Evolutionary conservation across 2,888 invertebrate genomes (phyloP), one percentile per base, ranked within the genome.

Genomic region (Microchrysa polita): DNA sequence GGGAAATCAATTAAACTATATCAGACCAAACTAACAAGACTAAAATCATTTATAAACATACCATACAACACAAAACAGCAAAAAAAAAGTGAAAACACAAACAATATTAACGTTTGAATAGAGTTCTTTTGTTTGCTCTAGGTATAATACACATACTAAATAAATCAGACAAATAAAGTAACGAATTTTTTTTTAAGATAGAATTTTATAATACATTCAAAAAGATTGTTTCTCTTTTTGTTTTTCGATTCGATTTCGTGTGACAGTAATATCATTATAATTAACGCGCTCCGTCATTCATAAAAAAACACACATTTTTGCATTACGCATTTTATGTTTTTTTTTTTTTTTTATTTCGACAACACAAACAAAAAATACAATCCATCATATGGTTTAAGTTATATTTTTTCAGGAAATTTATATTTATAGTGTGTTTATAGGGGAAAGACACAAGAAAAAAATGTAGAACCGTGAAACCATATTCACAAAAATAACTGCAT

Each of bases 231-330:
- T n/a, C n/a, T n/a, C n/a, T 71, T 42, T 48, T 59, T 59, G n/a
- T 60, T 52, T 60, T 52, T 72, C n/a, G 42, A 20, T 67, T 74
- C 73, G 74, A 75, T 74, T 77, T 76, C 55, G 55, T 34, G 65
- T 65, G 44, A 42, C 44, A 12, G 12, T 65, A 12, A 20, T 10
- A 40, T 61, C 40, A 61, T 12, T 61, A 61, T 23, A 55, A 34
- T 34, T 34, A 34, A 34, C 7, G 42, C 61, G 18, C 20, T n/a
- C n/a, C 40, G 22, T 61, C 61, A 61, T 61, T 27, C 5, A 42
- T 16, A 61, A 10, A 40, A 12, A 61, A 61, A 61, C 34, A 40
- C 40, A 34, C 40, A 61, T 5, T n/a, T n/a, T 16, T 42, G n/a
- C 16, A 61, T 40, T 40, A 57, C 57, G 22, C 22, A 57, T 18